A percentile compares a stretch with the other conserved stretches of the same genome.
These are phyloP conservation scores for Brachionus plicatilis DNA, from an alignment of 1,140 invertebrate genomes.

Conservation along the genomic window DNA sequence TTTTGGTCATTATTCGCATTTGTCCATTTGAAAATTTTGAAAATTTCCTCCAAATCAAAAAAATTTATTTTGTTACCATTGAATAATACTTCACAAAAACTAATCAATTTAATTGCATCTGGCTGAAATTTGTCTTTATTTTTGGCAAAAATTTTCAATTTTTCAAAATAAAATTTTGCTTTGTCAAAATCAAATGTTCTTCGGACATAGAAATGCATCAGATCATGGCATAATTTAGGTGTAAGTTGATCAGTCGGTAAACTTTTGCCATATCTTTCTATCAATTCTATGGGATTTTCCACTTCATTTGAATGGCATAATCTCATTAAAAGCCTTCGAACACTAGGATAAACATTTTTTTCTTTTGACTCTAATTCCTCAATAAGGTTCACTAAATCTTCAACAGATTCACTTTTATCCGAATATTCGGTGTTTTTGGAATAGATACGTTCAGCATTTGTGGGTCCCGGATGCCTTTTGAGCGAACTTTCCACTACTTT, in stretches of 20 bases:
- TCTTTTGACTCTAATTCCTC: background rate
- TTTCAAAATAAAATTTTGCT: background rate
- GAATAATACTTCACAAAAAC: background rate
- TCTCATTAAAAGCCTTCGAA: background rate
- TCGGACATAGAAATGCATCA: background rate
- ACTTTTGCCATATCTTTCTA: background rate
- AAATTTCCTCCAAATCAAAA: background rate
- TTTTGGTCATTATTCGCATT: background rate
- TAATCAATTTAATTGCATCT: background rate
- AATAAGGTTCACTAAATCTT: background rate
- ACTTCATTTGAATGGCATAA: background rate
- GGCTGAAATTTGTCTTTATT: background rate
- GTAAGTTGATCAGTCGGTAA: background rate
- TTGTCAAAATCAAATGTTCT: background rate
- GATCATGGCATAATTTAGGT: background rate
- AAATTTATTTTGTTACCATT: background rate
- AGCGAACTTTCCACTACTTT: background rate
- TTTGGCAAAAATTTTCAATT: background rate
- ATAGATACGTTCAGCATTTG: background rate
- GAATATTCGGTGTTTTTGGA: background rate
- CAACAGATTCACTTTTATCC: background rate
- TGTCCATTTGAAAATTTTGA: conserved; percentile 3
- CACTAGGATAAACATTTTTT: background rate
- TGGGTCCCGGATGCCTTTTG: background rate
- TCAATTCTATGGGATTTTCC: background rate